These are phyloP conservation scores for Teleogryllus occipitalis DNA, from an alignment of 1,140 invertebrate genomes.

Conservation along the genomic window DNA sequence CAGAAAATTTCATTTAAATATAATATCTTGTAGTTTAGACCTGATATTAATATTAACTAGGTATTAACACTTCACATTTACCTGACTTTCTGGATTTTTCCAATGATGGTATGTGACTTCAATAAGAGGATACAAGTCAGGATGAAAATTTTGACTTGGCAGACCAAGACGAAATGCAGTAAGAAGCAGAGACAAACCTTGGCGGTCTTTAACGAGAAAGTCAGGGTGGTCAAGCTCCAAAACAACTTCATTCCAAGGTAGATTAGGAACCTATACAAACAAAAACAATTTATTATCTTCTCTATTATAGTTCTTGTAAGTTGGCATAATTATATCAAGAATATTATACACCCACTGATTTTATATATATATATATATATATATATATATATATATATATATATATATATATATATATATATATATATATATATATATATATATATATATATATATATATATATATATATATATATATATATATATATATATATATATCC, in stretches of 20 bases:
- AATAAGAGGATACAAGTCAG: conserved; percentile 69
- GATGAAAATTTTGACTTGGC: conserved; percentile 56
- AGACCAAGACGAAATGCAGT: conserved; percentile 71
- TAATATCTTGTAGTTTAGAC: no score
- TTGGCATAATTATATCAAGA: neutral
- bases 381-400: no score
- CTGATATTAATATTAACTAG: no score
- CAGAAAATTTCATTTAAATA: no score
- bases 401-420: no score
- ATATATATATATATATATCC: neutral
- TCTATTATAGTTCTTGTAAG: neutral
- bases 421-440: no score
- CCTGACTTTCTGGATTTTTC: conserved; percentile 83
- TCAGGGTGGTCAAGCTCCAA: conserved; percentile 82
- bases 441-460: neutral
- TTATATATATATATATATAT: no score
- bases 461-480: neutral
- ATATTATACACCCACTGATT: no score
- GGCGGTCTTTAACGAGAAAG: conserved; percentile 79
- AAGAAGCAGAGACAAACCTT: conserved; percentile 71
- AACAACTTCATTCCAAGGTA: conserved; percentile 90
- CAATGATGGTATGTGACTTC: conserved; percentile 83
- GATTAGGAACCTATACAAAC: conserved; percentile 47
- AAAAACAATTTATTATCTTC: neutral
- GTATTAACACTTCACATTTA: conserved; percentile 19